Conservation (phyloP, 2,888 invertebrate species). For the Leptinotarsa haldemani region DNA sequence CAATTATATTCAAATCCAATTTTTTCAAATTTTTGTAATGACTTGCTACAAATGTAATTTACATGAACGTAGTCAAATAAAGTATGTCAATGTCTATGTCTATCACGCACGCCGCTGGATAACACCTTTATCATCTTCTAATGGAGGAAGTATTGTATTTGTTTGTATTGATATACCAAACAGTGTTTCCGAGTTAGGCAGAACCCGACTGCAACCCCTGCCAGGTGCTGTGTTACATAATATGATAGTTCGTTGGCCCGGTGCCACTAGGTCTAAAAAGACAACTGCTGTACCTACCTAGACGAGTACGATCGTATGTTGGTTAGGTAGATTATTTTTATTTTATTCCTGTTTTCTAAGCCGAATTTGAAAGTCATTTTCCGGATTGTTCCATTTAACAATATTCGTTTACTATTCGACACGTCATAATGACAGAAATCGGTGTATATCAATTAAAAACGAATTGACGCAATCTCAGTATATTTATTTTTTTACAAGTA, state of each 20-base stretch:
- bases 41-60: too few relatives aligned
- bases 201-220: slow-evolving; percentile 18
- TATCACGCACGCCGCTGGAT: slow-evolving; percentile 6
- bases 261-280: slow-evolving; percentile 10
- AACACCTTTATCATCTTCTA: slow-evolving; percentile 13
- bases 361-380: too few relatives aligned
- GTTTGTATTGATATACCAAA: slow-evolving; percentile 18
- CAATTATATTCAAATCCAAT: too few relatives aligned
- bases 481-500: too few relatives aligned
- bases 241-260: slow-evolving; percentile 20
- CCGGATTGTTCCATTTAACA: too few relatives aligned
- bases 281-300: slow-evolving; percentile 7
- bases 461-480: too few relatives aligned
- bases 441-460: too few relatives aligned
- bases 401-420: too few relatives aligned
- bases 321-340: not conserved
- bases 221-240: slow-evolving; percentile 21
- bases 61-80: too few relatives aligned
- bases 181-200: slow-evolving; percentile 14
- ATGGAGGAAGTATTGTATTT: slow-evolving; percentile 16
- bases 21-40: too few relatives aligned
- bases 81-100: too few relatives aligned
- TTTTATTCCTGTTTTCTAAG: not conserved
- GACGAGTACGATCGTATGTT: not conserved
- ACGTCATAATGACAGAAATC: too few relatives aligned